phyloP scores from a whole-genome alignment of 2,888 invertebrate genomes.

The Dinocampus coccinellae region DNA sequence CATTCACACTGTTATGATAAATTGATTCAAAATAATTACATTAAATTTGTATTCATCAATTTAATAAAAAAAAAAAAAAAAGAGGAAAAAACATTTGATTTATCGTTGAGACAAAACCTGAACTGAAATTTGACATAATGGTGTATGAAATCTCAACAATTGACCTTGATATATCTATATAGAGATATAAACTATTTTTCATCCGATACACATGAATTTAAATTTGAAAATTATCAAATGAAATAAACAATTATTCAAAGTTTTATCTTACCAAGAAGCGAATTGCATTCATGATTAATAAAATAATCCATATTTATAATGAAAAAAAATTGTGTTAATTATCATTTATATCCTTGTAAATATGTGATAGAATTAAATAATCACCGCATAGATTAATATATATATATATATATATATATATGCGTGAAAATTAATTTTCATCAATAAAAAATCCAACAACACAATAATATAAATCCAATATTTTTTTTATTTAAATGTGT shows the following conservation, averaged over 20 bases:
- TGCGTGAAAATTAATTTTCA: neutral
- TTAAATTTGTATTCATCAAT: too few species aligned
- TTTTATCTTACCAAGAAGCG: slow-evolving; percentile 19
- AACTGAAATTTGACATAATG: too few species aligned
- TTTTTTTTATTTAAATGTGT: too few species aligned
- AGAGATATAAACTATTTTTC: too few species aligned
- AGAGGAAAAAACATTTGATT: too few species aligned
- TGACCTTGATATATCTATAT: too few species aligned
- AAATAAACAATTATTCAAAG: neutral
- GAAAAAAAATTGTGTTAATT: neutral
- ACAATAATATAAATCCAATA: too few species aligned
- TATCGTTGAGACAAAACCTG: neutral
- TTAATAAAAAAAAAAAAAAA: too few species aligned
- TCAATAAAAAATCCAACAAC: neutral
- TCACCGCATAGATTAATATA: neutral
- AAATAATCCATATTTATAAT: slow-evolving; percentile 37
- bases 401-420: too few species aligned
- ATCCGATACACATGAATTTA: neutral
- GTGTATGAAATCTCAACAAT: too few species aligned
- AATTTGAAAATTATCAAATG: neutral
- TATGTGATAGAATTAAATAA: too few species aligned
- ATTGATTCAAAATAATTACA: neutral
- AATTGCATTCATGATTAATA: slow-evolving; percentile 14
- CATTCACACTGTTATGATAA: neutral
- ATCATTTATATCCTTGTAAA: too few species aligned